Evolutionary conservation across 53 echinoderm and acorn worm genomes (phyloP).

Genomic region (Hippasteria phrygiana): DNA sequence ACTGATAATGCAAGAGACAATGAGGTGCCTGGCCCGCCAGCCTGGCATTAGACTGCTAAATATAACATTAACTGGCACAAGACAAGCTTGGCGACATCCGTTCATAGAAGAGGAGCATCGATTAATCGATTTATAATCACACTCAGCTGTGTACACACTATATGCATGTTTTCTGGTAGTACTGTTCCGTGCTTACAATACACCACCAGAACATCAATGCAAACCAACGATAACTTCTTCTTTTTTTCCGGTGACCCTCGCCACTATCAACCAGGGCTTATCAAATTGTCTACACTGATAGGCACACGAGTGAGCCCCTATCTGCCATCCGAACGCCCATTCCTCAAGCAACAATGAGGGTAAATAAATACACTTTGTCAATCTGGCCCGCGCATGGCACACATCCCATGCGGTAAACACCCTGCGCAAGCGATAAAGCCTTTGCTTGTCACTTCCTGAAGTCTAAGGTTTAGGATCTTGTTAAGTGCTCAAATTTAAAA

Average conservation of each 20-base stretch:
- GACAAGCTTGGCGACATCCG: not conserved
- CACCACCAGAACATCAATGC: not conserved
- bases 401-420: slow-evolving; percentile 51
- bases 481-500: too few relatives aligned
- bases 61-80: too few relatives aligned
- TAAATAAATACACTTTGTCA: slow-evolving; percentile 58
- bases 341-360: slow-evolving; percentile 34
- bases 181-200: not conserved
- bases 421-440: slow-evolving; percentile 1
- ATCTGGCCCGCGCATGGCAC: slow-evolving; percentile 61
- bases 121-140: slow-evolving; percentile 28
- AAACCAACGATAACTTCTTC: not conserved
- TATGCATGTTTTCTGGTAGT: not conserved
- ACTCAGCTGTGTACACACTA: slow-evolving; percentile 39
- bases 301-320: not conserved
- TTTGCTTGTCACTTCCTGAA: slow-evolving; percentile 34
- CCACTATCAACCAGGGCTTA: slow-evolving; percentile 19
- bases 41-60: too few relatives aligned
- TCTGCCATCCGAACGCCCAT: slow-evolving; percentile 18
- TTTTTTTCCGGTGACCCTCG: not conserved
- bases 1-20: too few relatives aligned
- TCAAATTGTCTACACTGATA: slow-evolving; percentile 37
- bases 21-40: too few relatives aligned
- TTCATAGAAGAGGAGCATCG: not conserved
- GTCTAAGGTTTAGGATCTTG: slow-evolving; percentile 34